These are phyloP conservation scores for Oligia fasciuncula DNA, from an alignment of 2,888 invertebrate species.

Conservation along the genomic window DNA sequence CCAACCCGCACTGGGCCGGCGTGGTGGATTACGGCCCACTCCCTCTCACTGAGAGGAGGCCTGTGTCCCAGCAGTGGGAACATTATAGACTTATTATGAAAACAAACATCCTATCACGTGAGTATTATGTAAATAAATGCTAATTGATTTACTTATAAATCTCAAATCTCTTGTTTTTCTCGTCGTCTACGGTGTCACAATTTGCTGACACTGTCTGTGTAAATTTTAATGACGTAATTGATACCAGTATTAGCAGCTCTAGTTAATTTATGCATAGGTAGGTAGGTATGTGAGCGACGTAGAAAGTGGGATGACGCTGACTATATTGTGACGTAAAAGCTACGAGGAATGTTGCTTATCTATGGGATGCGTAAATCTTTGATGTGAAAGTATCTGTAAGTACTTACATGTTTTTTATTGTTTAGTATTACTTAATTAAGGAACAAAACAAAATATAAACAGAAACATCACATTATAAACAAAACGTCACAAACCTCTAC, in stretches of 20 bases:
- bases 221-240: constrained; percentile 52
- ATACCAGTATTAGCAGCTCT: constrained; percentile 30
- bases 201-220: constrained; percentile 22
- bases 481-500: too few species aligned
- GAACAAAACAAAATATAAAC: too few species aligned
- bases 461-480: too few species aligned
- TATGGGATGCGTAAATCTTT: too few species aligned
- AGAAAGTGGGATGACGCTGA: constrained; percentile 41
- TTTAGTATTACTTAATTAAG: too few species aligned
- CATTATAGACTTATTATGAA: neutral
- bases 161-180: constrained; percentile 27
- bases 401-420: too few species aligned
- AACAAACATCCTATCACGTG: constrained; percentile 14
- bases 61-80: too few species aligned
- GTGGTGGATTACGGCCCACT: too few species aligned
- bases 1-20: too few species aligned
- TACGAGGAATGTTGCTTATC: too few species aligned
- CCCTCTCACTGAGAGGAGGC: too few species aligned
- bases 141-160: constrained; percentile 36
- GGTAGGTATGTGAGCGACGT: constrained; percentile 4
- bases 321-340: constrained; percentile 21
- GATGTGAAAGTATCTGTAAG: too few species aligned
- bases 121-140: constrained; percentile 47
- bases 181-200: constrained; percentile 31
- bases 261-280: constrained; percentile 42